A percentile compares a stretch with the other conserved stretches of the same genome.
Evolutionary conservation across 2,797 vertebrate species (phyloP).

Genomic region (Clarias platycephalus): DNA sequence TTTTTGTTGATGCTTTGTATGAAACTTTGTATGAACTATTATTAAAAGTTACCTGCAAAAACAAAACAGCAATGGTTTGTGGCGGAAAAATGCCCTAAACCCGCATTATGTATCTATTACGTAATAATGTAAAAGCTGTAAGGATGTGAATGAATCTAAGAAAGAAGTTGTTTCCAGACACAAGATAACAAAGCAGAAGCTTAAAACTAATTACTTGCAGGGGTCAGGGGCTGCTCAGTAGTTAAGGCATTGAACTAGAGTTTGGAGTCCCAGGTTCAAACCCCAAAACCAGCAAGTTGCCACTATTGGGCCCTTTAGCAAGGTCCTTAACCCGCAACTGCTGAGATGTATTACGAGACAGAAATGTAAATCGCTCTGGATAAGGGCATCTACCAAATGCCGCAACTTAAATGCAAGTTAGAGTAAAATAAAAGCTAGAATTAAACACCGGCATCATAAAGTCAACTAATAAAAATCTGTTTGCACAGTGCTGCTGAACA

Average conservation of each 20-base stretch:
- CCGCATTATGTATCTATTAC: neutral
- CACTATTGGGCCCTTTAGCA: too few species aligned
- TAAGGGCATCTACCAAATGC: too few species aligned
- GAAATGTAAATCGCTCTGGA: too few species aligned
- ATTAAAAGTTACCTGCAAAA: neutral
- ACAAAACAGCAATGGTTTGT: neutral
- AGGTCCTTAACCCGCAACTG: too few species aligned
- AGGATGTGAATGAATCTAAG: neutral
- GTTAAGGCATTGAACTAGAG: too few species aligned
- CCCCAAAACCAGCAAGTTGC: too few species aligned
- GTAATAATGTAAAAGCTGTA: neutral
- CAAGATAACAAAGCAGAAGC: neutral
- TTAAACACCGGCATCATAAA: neutral
- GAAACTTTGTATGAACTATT: neutral
- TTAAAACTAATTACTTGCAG: neutral
- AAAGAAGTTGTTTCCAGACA: conserved; percentile 29
- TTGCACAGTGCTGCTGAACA: neutral
- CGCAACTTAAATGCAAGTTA: neutral
- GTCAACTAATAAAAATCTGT: neutral
- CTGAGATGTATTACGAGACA: too few species aligned
- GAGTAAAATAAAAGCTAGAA: conserved; percentile 31
- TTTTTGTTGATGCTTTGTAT: neutral
- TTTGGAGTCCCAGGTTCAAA: too few species aligned
- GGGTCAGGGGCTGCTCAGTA: too few species aligned
- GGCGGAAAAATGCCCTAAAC: neutral